phyloP scores from a whole-genome alignment of 2,888 invertebrate species.

The Horisme vitalbata region DNA sequence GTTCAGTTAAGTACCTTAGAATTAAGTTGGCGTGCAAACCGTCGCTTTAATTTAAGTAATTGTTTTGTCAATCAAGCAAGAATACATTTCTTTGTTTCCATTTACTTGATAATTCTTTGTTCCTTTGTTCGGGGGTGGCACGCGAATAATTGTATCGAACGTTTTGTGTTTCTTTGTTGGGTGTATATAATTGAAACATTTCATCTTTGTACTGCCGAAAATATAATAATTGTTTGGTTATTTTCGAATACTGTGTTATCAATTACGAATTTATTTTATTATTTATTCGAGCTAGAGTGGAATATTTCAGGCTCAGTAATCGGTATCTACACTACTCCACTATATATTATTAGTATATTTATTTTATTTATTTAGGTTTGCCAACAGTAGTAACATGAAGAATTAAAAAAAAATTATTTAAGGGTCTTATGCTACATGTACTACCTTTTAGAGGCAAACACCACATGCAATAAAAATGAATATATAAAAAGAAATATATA shows the following conservation, averaged over 20 bases:
- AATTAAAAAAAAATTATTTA: too few relatives aligned
- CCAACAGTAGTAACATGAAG: too few relatives aligned
- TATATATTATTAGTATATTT: not conserved
- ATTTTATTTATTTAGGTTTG: too few relatives aligned
- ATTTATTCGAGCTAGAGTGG: too few relatives aligned
- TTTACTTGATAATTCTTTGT: slow-evolving; percentile 19
- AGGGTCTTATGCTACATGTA: too few relatives aligned
- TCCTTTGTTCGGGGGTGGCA: slow-evolving; percentile 17
- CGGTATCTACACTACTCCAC: too few relatives aligned
- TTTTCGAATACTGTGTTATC: too few relatives aligned
- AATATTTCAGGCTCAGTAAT: too few relatives aligned
- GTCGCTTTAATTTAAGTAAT: slow-evolving; percentile 57
- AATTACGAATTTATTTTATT: too few relatives aligned
- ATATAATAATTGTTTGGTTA: not conserved
- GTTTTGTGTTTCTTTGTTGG: slow-evolving; percentile 10
- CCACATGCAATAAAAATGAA: too few relatives aligned
- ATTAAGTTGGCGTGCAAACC: slow-evolving; percentile 41
- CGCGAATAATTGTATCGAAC: slow-evolving; percentile 21
- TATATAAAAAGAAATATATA: too few relatives aligned
- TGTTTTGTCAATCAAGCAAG: slow-evolving; percentile 57
- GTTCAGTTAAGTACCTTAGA: not conserved
- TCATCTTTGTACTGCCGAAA: not conserved
- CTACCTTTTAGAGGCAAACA: too few relatives aligned
- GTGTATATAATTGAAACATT: not conserved
- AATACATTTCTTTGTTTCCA: slow-evolving; percentile 28